Percentiles rank a stretch among this genome's conserved stretches.
These are phyloP conservation scores for Branchipolynoe longqiensis DNA, from an alignment of 2,888 invertebrate genomes.

Conservation along the genomic window DNA sequence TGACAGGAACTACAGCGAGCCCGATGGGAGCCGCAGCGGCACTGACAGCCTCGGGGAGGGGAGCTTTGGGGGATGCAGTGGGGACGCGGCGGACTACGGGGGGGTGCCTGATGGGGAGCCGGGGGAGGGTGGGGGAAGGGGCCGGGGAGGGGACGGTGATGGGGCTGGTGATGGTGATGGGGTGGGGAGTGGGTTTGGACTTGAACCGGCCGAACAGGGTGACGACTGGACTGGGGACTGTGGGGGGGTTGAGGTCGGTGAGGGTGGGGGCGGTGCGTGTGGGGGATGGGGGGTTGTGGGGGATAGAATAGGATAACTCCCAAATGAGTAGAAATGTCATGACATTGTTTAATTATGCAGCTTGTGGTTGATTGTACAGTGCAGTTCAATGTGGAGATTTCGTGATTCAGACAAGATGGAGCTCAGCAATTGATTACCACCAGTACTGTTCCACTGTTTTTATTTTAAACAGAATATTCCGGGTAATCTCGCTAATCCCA, in stretches of 20 bases:
- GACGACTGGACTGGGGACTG: no score
- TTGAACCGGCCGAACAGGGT: no score
- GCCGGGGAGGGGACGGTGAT: neutral
- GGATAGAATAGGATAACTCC: neutral
- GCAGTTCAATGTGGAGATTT: neutral
- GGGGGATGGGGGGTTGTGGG: constrained; percentile 29
- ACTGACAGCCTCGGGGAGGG: neutral
- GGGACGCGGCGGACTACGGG: constrained; percentile 9
- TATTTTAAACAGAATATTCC: no score
- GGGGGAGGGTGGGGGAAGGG: neutral
- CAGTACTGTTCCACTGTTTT: no score
- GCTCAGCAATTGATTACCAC: neutral
- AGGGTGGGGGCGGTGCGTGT: neutral
- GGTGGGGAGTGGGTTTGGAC: no score
- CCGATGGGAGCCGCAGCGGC: neutral
- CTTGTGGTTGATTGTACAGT: neutral
- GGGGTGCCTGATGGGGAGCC: neutral
- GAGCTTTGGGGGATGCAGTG: constrained; percentile 39
- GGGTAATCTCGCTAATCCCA: no score
- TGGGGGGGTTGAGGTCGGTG: neutral
- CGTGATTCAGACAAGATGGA: neutral
- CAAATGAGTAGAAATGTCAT: neutral
- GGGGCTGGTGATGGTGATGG: neutral
- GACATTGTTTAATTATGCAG: neutral
- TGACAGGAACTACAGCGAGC: neutral